A percentile compares a stretch with the other conserved stretches of the same genome.
Evolutionary conservation across 1,140 invertebrate species (phyloP).

Genomic region (Drosophila tristis): DNA sequence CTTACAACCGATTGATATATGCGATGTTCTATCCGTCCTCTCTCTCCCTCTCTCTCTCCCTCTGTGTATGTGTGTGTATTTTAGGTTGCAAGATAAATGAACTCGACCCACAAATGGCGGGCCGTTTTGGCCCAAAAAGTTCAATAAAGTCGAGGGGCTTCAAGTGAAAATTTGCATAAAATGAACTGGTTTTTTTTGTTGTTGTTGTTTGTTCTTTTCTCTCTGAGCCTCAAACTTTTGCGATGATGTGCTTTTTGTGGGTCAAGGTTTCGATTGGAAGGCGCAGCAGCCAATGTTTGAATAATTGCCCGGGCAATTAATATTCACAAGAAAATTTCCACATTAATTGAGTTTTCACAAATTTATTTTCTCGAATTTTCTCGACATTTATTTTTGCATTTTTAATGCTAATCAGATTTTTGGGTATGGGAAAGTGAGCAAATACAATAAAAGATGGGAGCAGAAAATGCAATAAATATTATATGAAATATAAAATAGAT

Average conservation of each 20-base stretch:
- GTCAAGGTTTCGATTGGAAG: conserved; percentile 27
- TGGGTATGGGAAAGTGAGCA: no score
- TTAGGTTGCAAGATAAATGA: conserved; percentile 54
- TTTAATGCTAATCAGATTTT: no score
- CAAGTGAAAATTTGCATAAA: conserved; percentile 54
- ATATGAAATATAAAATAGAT: no score
- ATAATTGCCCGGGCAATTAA: neutral
- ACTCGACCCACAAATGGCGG: conserved; percentile 27
- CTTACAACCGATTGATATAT: conserved; percentile 74
- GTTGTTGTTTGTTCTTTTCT: neutral
- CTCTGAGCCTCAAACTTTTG: conserved; percentile 8
- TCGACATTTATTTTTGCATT: no score
- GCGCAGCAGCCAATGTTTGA: conserved; percentile 1
- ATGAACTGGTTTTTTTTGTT: conserved; percentile 9
- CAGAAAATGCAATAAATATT: no score
- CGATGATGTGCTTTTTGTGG: conserved; percentile 21
- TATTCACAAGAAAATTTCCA: neutral
- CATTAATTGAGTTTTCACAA: neutral
- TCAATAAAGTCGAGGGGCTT: conserved; percentile 33
- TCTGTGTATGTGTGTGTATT: conserved; percentile 21
- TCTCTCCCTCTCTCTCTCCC: neutral
- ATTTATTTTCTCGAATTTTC: no score
- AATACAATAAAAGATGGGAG: no score
- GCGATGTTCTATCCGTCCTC: conserved; percentile 29
- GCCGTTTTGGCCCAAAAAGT: conserved; percentile 26